phyloP scores from a whole-genome alignment of 37 sponge, comb jelly and placozoan species.

The Spongia lamella region DNA sequence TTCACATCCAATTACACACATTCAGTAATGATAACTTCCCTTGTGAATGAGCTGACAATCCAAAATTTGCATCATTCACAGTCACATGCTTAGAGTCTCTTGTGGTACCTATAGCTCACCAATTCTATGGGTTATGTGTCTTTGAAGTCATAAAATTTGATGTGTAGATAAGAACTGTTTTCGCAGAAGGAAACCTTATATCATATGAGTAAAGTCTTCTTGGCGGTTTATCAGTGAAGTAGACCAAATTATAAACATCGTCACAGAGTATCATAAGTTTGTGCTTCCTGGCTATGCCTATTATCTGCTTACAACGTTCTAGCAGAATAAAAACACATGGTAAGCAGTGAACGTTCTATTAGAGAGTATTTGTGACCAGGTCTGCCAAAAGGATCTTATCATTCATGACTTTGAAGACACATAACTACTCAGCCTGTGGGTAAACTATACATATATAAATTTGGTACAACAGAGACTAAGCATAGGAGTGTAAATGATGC shows the following conservation, averaged over 20 bases:
- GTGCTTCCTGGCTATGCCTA: conserved; percentile 70
- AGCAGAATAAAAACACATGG: neutral
- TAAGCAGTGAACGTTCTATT: too few relatives aligned
- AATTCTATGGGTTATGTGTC: too few relatives aligned
- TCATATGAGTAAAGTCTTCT: conserved; percentile 70
- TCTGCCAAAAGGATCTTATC: too few relatives aligned
- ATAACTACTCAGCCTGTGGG: too few relatives aligned
- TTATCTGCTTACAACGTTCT: conserved; percentile 64
- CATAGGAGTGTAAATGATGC: too few relatives aligned
- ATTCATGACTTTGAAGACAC: too few relatives aligned
- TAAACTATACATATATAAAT: too few relatives aligned
- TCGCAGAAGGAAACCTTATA: conserved; percentile 31
- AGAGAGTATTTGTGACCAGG: too few relatives aligned
- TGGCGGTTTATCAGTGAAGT: conserved; percentile 38
- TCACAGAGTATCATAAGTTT: conserved; percentile 76
- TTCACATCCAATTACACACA: neutral
- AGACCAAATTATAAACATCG: conserved; percentile 85
- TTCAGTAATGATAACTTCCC: neutral
- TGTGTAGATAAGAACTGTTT: neutral
- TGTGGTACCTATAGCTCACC: too few relatives aligned
- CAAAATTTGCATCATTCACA: too few relatives aligned
- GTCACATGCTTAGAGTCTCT: neutral
- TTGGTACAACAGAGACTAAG: too few relatives aligned
- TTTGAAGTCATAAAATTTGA: neutral
- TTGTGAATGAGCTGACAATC: too few relatives aligned